Conservation (phyloP, 1,140 invertebrate genomes). For the Lycorma delicatula region DNA sequence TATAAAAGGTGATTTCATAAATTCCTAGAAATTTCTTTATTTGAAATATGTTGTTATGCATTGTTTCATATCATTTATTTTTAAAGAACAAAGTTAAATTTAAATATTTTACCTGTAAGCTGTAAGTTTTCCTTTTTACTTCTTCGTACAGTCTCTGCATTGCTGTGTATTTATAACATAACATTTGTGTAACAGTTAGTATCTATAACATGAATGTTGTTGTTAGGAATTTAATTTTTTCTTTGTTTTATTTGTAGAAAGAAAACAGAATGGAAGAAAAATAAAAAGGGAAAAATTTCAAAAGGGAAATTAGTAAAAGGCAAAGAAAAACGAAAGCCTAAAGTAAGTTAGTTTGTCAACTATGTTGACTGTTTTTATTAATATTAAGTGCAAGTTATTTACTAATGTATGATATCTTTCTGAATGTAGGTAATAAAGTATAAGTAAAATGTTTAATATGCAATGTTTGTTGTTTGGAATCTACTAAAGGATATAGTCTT, state of each 20-base stretch:
- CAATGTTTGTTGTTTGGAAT: background rate
- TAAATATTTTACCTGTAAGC: background rate
- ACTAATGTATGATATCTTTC: conserved; percentile 8
- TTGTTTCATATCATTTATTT: too few relatives aligned
- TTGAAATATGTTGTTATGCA: too few relatives aligned
- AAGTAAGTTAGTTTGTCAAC: conserved; percentile 32
- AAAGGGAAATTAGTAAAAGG: too few relatives aligned
- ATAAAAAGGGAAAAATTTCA: conserved; percentile 39
- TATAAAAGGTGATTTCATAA: too few relatives aligned
- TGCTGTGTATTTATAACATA: background rate
- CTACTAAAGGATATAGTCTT: background rate
- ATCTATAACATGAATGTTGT: too few relatives aligned
- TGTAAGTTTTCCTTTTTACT: conserved; percentile 5
- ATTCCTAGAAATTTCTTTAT: too few relatives aligned
- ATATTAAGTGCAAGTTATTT: conserved; percentile 1
- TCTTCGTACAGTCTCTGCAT: background rate
- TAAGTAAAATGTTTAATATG: background rate
- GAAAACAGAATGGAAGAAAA: conserved; percentile 45
- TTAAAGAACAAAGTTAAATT: background rate
- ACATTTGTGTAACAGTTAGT: conserved; percentile 6
- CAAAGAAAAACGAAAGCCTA: conserved; percentile 40
- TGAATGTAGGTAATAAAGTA: too few relatives aligned
- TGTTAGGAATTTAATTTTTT: too few relatives aligned
- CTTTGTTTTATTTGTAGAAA: conserved; percentile 34
- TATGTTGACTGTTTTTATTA: conserved; percentile 10